These are phyloP conservation scores for Pachliopta kotzebuea DNA, from an alignment of 2,888 invertebrate genomes.

Conservation along the genomic window DNA sequence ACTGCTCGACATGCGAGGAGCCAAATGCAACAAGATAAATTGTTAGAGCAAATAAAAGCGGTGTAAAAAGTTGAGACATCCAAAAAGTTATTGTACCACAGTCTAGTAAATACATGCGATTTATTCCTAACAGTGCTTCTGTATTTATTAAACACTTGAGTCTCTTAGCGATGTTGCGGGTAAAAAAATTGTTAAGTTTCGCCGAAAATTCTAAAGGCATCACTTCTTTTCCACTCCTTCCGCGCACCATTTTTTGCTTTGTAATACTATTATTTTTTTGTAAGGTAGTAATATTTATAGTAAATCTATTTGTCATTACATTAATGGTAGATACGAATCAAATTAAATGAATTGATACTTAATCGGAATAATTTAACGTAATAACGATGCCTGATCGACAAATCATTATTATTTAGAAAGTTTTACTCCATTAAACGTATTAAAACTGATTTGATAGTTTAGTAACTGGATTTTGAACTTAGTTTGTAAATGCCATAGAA, in stretches of 20 bases:
- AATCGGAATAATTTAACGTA: neutral
- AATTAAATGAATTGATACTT: slow-evolving; percentile 13
- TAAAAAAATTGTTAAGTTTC: slow-evolving; percentile 12
- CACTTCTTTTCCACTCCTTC: slow-evolving; percentile 5
- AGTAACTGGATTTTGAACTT: too few species aligned
- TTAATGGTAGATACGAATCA: slow-evolving; percentile 19
- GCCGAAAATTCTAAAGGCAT: neutral
- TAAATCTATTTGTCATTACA: neutral
- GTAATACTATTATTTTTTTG: too few species aligned
- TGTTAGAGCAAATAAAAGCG: slow-evolving; percentile 1
- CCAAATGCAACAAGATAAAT: slow-evolving; percentile 15
- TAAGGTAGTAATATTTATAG: neutral
- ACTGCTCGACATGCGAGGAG: neutral
- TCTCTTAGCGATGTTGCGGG: slow-evolving; percentile 7
- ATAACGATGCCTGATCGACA: too few species aligned
- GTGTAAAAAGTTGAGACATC: slow-evolving; percentile 6
- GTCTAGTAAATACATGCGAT: slow-evolving; percentile 20
- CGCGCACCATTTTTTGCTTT: slow-evolving; percentile 5
- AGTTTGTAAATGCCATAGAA: too few species aligned
- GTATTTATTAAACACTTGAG: slow-evolving; percentile 18
- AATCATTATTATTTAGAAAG: neutral
- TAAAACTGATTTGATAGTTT: too few species aligned
- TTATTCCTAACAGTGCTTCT: slow-evolving; percentile 20
- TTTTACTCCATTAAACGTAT: neutral
- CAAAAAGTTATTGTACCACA: slow-evolving; percentile 7